A percentile compares a stretch with the other conserved stretches of the same genome.
Conservation (phyloP, 2,797 vertebrate species). For the Lacerta bilineata region DNA sequence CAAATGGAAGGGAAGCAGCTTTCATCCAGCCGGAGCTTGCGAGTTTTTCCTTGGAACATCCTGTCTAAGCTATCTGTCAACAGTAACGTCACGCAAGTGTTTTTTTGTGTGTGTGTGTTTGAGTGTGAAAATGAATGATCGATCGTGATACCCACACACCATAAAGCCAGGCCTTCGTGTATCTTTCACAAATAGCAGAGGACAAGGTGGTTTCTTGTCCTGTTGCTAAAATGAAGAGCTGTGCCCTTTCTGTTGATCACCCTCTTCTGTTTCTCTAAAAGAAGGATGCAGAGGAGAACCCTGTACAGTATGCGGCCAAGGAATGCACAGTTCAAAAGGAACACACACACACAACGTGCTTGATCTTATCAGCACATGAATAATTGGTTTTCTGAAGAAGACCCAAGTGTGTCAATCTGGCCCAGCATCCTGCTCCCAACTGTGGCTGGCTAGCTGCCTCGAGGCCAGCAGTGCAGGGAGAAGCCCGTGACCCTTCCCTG, state of each 20-base stretch:
- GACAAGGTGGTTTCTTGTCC: background rate
- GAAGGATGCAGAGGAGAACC: background rate
- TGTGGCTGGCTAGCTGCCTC: no score
- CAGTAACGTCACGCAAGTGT: background rate
- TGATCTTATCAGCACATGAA: background rate
- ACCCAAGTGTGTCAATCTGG: background rate
- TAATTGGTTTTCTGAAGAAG: background rate
- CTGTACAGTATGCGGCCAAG: background rate
- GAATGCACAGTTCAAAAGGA: background rate
- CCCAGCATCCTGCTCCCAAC: no score
- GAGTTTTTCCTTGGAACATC: constrained; percentile 43
- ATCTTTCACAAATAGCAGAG: background rate
- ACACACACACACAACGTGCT: background rate
- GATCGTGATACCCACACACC: background rate
- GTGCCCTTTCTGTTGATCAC: background rate
- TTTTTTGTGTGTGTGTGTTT: background rate
- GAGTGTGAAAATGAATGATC: no score
- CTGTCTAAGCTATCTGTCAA: background rate
- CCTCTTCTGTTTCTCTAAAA: background rate
- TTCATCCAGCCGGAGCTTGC: constrained; percentile 17
- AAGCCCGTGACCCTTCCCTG: no score
- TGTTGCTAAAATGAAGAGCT: constrained; percentile 11
- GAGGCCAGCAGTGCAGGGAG: no score
- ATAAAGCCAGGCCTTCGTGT: constrained; percentile 29
- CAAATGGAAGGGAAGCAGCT: background rate